Percentiles rank a stretch among this genome's conserved stretches.
These are phyloP conservation scores for Phrynosoma platyrhinos DNA, from an alignment of 2,113 vertebrate species.

Conservation along the genomic window DNA sequence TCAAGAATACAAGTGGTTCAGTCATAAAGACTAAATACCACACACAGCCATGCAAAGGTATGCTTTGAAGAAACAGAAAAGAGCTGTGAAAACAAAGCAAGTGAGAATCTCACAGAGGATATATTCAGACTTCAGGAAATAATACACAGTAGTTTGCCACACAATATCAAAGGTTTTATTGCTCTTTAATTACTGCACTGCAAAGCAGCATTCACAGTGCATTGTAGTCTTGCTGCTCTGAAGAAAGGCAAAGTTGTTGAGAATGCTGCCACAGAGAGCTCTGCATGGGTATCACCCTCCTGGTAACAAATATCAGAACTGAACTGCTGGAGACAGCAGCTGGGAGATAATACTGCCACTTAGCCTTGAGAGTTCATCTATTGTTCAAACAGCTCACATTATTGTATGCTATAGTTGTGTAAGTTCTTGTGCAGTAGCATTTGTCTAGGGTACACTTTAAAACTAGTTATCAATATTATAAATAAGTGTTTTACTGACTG, in stretches of 20 bases:
- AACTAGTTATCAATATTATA: not conserved
- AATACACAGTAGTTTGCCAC: not conserved
- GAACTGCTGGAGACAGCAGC: not conserved
- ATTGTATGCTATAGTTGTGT: not conserved
- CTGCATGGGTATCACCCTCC: not conserved
- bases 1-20: not conserved
- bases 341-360: not conserved
- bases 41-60: not conserved
- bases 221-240: not conserved
- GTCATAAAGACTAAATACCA: not conserved
- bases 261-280: not conserved
- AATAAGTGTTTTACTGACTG: not conserved
- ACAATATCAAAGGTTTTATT: constrained; percentile 10
- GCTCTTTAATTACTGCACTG: not conserved
- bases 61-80: not conserved
- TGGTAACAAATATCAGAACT: not conserved
- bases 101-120: not conserved
- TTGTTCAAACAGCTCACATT: not conserved
- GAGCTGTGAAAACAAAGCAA: not conserved
- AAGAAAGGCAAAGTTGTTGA: not conserved
- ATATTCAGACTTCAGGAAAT: constrained; percentile 12
- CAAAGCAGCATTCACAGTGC: not conserved
- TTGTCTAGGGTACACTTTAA: not conserved
- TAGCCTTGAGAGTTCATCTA: not conserved
- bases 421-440: not conserved